Conservation (phyloP, 2,888 invertebrate species). For the Zootermopsis nevadensis region DNA sequence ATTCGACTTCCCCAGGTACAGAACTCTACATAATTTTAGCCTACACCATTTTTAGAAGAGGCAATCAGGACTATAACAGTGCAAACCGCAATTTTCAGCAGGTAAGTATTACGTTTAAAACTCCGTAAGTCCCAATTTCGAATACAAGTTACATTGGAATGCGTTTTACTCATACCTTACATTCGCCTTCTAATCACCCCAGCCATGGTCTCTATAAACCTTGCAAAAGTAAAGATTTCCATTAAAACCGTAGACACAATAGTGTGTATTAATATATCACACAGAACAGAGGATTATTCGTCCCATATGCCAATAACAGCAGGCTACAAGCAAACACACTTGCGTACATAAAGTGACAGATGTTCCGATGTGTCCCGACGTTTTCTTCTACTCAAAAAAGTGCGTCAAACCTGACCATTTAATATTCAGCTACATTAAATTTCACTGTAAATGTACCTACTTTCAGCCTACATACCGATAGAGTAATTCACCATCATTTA, state of each 20-base stretch:
- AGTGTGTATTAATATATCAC: background rate
- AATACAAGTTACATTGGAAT: no score
- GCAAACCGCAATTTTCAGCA: no score
- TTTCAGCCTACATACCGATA: no score
- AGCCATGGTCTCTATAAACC: no score
- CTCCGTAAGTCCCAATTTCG: no score
- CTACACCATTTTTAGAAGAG: background rate
- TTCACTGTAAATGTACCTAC: background rate
- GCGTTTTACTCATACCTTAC: no score
- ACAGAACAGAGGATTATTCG: background rate
- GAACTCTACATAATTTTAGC: background rate
- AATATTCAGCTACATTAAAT: background rate
- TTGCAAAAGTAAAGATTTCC: no score
- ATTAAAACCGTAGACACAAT: background rate
- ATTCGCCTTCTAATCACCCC: no score
- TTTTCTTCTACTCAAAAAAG: background rate
- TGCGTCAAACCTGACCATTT: slow-evolving; percentile 9
- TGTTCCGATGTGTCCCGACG: background rate
- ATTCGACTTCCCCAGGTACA: background rate
- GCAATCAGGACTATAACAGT: background rate
- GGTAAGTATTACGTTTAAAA: no score
- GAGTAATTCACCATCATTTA: no score
- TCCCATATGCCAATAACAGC: slow-evolving; percentile 4
- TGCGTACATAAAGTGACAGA: slow-evolving; percentile 19
- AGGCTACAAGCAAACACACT: slow-evolving; percentile 8